Evolutionary conservation across 2,797 vertebrate genomes (phyloP).

Genomic region (Dromococcyx pavoninus): DNA sequence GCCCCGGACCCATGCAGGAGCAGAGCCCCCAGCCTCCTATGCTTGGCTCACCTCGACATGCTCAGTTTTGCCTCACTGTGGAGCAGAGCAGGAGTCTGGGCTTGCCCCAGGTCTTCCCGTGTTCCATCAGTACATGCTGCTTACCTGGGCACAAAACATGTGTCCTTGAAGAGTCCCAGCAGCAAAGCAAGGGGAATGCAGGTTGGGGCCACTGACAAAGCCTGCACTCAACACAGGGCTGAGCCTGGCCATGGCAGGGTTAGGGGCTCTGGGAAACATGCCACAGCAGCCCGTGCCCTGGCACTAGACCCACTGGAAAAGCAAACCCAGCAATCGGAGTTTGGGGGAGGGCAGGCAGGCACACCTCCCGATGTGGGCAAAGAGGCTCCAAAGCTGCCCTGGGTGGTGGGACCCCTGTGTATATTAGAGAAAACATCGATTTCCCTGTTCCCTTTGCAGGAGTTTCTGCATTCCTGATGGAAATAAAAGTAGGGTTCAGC

Average conservation of each 20-base stretch:
- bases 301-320: not conserved
- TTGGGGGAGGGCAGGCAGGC: not conserved
- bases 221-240: fast-evolving
- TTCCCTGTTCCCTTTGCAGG: not conserved
- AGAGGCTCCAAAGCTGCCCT: too few relatives aligned
- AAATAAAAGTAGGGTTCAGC: too few relatives aligned
- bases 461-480: fast-evolving
- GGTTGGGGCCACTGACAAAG: not conserved
- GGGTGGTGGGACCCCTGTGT: too few relatives aligned
- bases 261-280: not conserved
- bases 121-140: fast-evolving
- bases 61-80: not conserved
- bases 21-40: fast-evolving
- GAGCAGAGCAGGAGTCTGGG: not conserved
- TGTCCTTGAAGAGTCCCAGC: not conserved
- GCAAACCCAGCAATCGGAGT: fast-evolving
- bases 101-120: fast-evolving
- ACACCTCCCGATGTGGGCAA: fast-evolving
- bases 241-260: fast-evolving
- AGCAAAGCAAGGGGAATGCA: not conserved
- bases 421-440: fast-evolving
- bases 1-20: fast-evolving
- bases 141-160: fast-evolving
- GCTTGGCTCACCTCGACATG: fast-evolving
- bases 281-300: not conserved